These are phyloP conservation scores for Reticulitermes lucifugus DNA, from an alignment of 2,888 invertebrate species.

Conservation along the genomic window DNA sequence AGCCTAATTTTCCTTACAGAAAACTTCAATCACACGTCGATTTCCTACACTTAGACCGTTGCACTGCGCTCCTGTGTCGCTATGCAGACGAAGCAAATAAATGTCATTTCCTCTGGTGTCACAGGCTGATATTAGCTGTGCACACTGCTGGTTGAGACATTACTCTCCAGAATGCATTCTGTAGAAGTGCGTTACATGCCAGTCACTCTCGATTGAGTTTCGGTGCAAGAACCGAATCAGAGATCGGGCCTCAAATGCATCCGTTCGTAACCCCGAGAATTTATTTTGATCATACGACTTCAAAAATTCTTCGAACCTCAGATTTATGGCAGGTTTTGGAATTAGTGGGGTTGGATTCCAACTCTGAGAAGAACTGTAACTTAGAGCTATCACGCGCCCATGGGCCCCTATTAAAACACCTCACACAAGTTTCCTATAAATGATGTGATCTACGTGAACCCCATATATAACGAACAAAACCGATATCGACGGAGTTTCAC, in stretches of 20 bases:
- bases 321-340: constrained; percentile 44
- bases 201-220: no score
- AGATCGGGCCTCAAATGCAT: constrained; percentile 15
- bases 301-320: constrained; percentile 38
- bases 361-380: not conserved
- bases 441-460: constrained; percentile 47
- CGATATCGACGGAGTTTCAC: not conserved
- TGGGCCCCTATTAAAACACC: constrained; percentile 46
- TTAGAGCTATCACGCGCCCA: not conserved
- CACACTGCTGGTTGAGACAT: no score
- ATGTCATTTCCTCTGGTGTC: no score
- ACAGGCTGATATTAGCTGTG: no score
- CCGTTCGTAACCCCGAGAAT: not conserved
- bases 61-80: no score
- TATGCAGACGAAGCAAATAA: no score
- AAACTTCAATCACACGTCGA: no score
- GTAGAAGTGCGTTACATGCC: no score
- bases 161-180: no score
- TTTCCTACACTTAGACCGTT: no score
- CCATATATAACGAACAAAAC: constrained; percentile 31
- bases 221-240: not conserved
- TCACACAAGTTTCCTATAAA: constrained; percentile 46
- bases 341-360: constrained; percentile 17
- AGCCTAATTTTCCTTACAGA: no score
- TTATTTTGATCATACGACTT: constrained; percentile 40